phyloP scores from a whole-genome alignment of 2,113 vertebrate species.

The Pseudorhombus dupliciocellatus region DNA sequence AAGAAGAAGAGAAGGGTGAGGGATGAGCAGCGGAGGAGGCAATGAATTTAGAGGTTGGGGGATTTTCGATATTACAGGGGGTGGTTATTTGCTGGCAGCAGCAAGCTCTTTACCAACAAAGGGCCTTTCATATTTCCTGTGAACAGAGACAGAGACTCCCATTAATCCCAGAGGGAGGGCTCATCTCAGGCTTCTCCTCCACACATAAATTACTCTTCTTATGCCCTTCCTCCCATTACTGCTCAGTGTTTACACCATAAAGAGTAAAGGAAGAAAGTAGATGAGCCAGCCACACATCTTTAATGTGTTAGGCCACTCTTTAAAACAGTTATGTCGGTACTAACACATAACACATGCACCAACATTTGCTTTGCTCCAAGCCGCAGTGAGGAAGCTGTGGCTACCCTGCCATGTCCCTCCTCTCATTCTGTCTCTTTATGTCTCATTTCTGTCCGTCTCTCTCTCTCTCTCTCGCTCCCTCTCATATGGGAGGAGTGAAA shows the following conservation, averaged over 20 bases:
- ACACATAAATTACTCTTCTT: constrained; percentile 78
- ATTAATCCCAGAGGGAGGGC: constrained; percentile 77
- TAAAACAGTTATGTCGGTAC: constrained; percentile 71
- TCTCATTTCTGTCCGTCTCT: constrained; percentile 42
- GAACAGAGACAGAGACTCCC: constrained; percentile 79
- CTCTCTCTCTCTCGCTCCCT: constrained; percentile 6
- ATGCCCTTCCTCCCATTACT: constrained; percentile 72
- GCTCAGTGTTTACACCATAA: constrained; percentile 68
- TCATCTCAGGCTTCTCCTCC: constrained; percentile 74
- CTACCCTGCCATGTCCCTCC: constrained; percentile 17
- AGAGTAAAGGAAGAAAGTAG: constrained; percentile 63
- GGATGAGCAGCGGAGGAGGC: constrained; percentile 73
- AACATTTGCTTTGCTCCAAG: constrained; percentile 78
- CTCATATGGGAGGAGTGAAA: constrained; percentile 47
- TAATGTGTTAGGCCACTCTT: constrained; percentile 77
- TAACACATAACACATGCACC: constrained; percentile 78
- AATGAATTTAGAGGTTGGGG: constrained; percentile 78
- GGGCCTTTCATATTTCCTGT: constrained; percentile 81
- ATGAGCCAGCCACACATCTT: constrained; percentile 64
- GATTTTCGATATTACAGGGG: constrained; percentile 78
- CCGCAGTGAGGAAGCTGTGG: constrained; percentile 53
- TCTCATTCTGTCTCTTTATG: constrained; percentile 20
- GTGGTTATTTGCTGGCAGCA: constrained; percentile 79
- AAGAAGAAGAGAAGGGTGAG: constrained; percentile 54
- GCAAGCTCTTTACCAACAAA: constrained; percentile 78